Evolutionary conservation across 2,797 vertebrate genomes (phyloP).

Genomic region (Pipistrellus pipistrellus): DNA sequence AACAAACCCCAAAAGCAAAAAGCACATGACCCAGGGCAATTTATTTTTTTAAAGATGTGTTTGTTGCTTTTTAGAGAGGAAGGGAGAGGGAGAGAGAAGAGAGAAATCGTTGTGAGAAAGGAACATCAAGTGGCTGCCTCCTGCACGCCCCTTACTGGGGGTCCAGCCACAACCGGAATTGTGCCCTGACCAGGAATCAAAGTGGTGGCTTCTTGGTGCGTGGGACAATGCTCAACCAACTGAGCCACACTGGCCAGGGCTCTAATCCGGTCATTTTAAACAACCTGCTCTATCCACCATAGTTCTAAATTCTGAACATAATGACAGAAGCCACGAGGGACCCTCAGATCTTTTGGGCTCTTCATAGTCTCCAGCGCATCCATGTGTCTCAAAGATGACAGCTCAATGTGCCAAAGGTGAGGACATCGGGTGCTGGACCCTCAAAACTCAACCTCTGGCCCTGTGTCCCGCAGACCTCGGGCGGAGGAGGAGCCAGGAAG

Average conservation of each 20-base stretch:
- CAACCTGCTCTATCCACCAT: not conserved
- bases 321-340: not conserved
- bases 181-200: no score
- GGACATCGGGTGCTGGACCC: not conserved
- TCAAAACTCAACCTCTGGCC: not conserved
- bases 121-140: no score
- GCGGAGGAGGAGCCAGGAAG: not conserved
- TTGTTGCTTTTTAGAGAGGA: no score
- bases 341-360: not conserved
- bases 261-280: not conserved
- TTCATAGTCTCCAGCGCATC: not conserved
- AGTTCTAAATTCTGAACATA: slow-evolving; percentile 2
- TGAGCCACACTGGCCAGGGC: no score
- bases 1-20: not conserved
- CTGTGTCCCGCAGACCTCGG: not conserved
- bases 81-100: no score
- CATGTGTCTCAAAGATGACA: not conserved
- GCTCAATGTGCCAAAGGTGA: not conserved
- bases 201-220: no score
- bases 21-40: not conserved
- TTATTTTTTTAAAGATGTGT: no score
- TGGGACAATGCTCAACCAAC: no score
- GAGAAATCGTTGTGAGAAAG: no score
- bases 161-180: no score
- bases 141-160: no score